Percentiles rank a stretch among this genome's conserved stretches.
phyloP scores from a whole-genome alignment of 2,888 invertebrate genomes.

The Beris morrisii region DNA sequence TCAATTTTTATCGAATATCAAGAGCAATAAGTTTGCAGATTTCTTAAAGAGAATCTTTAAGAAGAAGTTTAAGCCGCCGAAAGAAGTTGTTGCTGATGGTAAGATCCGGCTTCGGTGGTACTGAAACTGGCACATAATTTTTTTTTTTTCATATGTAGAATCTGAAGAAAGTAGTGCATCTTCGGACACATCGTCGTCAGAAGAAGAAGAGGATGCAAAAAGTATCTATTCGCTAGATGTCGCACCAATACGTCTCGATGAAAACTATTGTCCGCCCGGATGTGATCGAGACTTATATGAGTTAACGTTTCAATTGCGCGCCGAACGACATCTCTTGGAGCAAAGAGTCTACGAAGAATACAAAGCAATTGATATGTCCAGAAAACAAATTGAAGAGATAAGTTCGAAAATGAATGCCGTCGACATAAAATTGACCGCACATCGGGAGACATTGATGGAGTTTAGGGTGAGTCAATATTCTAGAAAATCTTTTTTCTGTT shows the following conservation, averaged over 20 bases:
- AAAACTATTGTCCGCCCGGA: constrained; percentile 70
- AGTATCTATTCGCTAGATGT: constrained; percentile 69
- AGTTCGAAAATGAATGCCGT: constrained; percentile 62
- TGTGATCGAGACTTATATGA: constrained; percentile 71
- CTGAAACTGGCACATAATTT: neutral
- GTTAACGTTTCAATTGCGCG: constrained; percentile 65
- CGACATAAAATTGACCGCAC: constrained; percentile 59
- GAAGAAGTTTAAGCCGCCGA: constrained; percentile 76
- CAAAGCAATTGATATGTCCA: constrained; percentile 61
- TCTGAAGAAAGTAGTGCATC: constrained; percentile 46
- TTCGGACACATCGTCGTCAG: constrained; percentile 43
- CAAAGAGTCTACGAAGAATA: constrained; percentile 63
- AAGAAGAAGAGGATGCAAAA: constrained; percentile 61
- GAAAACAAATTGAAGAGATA: constrained; percentile 63
- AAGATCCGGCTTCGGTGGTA: neutral
- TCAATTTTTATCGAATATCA: constrained; percentile 63
- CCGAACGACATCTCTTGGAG: constrained; percentile 62
- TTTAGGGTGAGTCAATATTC: constrained; percentile 61
- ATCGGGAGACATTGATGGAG: constrained; percentile 63
- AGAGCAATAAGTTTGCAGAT: constrained; percentile 75
- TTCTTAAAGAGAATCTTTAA: constrained; percentile 80
- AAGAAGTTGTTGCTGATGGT: constrained; percentile 61
- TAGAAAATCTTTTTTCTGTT: neutral
- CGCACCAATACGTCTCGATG: constrained; percentile 68
- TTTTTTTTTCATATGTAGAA: constrained; percentile 14